These are phyloP conservation scores for Hypomesus transpacificus DNA, from an alignment of 2,113 vertebrate genomes.

Conservation along the genomic window DNA sequence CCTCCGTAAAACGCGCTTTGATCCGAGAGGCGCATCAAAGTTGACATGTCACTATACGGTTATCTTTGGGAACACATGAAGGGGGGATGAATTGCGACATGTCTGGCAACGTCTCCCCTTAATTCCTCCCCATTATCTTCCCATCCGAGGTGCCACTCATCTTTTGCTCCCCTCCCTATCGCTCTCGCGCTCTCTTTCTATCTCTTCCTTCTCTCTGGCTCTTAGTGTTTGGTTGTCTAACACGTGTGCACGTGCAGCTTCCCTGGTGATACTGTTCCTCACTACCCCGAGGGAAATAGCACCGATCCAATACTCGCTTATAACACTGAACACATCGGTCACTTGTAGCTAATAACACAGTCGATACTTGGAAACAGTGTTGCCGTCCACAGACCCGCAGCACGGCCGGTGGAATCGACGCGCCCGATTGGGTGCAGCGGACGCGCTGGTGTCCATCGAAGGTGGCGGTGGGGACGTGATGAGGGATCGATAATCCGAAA, in stretches of 20 bases:
- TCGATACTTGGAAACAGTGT: conserved; percentile 39
- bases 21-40: too few species aligned
- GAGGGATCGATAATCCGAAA: neutral
- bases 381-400: conserved; percentile 17
- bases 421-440: neutral
- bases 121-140: conserved; percentile 4
- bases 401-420: conserved; percentile 19
- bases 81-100: neutral
- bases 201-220: neutral
- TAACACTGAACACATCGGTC: conserved; percentile 31
- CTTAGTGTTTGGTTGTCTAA: conserved; percentile 13
- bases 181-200: neutral
- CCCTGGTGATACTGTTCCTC: too few species aligned
- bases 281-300: neutral
- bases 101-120: neutral
- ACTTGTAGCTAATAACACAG: conserved; percentile 44
- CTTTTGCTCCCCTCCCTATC: neutral
- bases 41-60: neutral
- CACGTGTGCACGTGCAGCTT: too few species aligned
- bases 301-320: conserved; percentile 35
- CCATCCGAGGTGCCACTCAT: neutral
- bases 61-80: neutral
- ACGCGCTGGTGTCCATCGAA: conserved; percentile 10
- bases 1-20: too few species aligned
- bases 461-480: neutral